These are phyloP conservation scores for Saguinus imperator DNA, from an alignment of 2,113 vertebrate species.

Conservation along the genomic window DNA sequence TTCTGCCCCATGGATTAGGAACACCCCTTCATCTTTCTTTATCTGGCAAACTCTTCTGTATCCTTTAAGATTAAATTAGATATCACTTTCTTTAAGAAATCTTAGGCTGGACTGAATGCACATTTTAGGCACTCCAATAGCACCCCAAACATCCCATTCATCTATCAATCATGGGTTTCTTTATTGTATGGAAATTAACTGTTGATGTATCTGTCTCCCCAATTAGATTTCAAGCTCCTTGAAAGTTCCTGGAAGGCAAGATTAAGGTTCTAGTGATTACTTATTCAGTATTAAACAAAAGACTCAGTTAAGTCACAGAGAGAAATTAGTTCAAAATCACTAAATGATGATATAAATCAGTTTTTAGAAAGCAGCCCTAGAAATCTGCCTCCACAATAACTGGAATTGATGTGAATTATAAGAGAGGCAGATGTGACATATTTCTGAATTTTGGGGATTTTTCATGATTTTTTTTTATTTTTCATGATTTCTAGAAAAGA, in stretches of 20 bases:
- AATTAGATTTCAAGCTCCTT: not conserved
- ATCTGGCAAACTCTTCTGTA: not conserved
- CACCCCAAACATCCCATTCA: not conserved
- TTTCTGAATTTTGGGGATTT: not conserved
- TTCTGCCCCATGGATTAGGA: not conserved
- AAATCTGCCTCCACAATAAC: not conserved
- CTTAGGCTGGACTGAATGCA: not conserved
- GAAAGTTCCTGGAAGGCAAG: not conserved
- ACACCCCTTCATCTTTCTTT: not conserved
- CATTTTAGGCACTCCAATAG: not conserved
- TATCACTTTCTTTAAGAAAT: not conserved
- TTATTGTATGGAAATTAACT: not conserved
- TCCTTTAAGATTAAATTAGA: not conserved
- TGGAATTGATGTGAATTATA: not conserved
- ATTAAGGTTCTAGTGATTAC: not conserved
- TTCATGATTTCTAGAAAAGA: not conserved
- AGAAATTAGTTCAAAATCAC: not conserved
- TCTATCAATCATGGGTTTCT: not conserved
- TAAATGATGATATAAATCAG: not conserved
- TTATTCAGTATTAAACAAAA: constrained; percentile 3
- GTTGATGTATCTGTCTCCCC: not conserved
- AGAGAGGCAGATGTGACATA: not conserved
- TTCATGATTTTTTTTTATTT: not conserved
- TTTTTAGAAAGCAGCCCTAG: not conserved
- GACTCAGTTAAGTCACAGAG: not conserved